A percentile compares a stretch with the other conserved stretches of the same genome.
phyloP scores from a whole-genome alignment of 1,140 invertebrate genomes.

The Branchinecta lynchi region DNA sequence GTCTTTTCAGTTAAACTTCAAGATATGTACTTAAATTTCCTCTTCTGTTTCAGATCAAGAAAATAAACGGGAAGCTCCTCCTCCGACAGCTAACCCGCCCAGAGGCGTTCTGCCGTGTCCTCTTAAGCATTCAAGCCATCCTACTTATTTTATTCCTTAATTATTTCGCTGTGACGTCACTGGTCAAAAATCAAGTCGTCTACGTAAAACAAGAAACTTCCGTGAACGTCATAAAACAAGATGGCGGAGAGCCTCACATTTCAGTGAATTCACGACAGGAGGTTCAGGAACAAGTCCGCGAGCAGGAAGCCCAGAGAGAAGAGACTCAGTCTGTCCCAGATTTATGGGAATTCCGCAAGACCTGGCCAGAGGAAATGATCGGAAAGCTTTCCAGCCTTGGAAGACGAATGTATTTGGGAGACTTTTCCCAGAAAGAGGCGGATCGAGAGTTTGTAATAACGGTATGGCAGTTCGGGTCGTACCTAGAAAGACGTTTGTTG shows the following conservation, averaged over 20 bases:
- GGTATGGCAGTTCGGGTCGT: conserved; percentile 24
- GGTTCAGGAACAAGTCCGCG: background rate
- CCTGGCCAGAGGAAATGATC: conserved; percentile 16
- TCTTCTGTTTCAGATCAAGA: background rate
- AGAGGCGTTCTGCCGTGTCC: background rate
- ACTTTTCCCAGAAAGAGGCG: conserved; percentile 14
- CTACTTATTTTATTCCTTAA: background rate
- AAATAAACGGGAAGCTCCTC: background rate
- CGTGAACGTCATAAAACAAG: background rate
- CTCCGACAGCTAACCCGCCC: background rate
- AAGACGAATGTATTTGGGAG: conserved; percentile 22
- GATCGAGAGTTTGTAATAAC: conserved; percentile 24
- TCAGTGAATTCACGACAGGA: background rate
- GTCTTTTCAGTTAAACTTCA: too few species aligned
- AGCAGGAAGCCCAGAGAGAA: too few species aligned
- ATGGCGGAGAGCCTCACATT: background rate
- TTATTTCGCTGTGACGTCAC: background rate
- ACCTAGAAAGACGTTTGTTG: conserved; percentile 25
- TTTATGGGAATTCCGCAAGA: conserved; percentile 16
- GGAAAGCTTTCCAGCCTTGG: conserved; percentile 21
- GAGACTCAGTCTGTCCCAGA: background rate
- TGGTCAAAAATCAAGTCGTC: background rate
- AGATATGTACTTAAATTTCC: background rate
- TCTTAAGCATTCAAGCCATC: background rate
- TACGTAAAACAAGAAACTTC: background rate